Conservation (phyloP, 2,113 vertebrate genomes). For the Apodemus sylvaticus region DNA sequence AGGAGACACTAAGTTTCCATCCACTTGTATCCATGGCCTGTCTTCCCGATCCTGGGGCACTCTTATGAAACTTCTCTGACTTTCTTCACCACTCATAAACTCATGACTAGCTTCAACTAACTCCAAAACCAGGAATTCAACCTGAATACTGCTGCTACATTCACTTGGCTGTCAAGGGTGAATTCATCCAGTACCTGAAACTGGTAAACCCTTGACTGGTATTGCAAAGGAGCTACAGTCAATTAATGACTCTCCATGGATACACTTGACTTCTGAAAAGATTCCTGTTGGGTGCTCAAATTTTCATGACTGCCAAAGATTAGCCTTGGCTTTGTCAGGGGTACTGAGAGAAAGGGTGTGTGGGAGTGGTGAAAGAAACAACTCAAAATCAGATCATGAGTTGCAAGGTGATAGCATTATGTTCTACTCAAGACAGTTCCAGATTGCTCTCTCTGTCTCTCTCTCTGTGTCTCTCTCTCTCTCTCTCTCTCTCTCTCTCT, state of each 20-base stretch:
- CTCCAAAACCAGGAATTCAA: not conserved
- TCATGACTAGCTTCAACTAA: not conserved
- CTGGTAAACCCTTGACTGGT: not conserved
- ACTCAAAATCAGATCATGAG: too few species aligned
- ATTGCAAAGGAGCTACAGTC: not conserved
- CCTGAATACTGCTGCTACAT: not conserved
- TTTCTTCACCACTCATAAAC: not conserved
- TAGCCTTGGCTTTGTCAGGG: too few species aligned
- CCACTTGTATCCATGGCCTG: not conserved
- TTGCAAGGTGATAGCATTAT: too few species aligned
- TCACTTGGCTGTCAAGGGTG: not conserved
- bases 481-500: too few species aligned
- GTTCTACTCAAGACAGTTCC: too few species aligned
- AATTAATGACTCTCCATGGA: not conserved
- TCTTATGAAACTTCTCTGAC: not conserved
- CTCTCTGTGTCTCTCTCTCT: too few species aligned
- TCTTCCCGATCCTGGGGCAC: not conserved
- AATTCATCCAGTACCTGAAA: not conserved
- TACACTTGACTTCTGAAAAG: not conserved
- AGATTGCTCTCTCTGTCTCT: too few species aligned
- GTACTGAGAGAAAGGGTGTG: too few species aligned
- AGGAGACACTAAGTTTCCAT: not conserved
- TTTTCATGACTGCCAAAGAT: not conserved
- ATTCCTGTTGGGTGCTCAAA: not conserved
- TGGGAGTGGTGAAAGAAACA: too few species aligned